These are phyloP conservation scores for Epinephelus moara DNA, from an alignment of 2,113 vertebrate species.

Conservation along the genomic window DNA sequence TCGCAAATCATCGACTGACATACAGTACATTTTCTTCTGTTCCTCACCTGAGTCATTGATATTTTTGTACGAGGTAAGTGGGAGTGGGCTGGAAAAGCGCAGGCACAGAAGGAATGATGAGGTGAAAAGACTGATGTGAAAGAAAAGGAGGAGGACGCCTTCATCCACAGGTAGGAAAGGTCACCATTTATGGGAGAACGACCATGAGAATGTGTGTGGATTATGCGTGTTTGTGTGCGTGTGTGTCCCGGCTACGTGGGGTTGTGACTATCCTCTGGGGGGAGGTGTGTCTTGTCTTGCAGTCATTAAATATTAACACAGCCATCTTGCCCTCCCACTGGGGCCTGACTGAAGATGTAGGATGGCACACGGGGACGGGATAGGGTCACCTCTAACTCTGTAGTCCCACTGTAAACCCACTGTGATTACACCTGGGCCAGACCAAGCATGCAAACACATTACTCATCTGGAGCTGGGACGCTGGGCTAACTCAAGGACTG, in stretches of 20 bases:
- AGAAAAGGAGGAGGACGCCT: not conserved
- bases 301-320: constrained; percentile 82
- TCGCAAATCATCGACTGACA: constrained; percentile 58
- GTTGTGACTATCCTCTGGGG: constrained; percentile 26
- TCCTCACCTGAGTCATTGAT: constrained; percentile 39
- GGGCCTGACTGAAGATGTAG: constrained; percentile 70
- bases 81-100: not conserved
- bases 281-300: constrained; percentile 62
- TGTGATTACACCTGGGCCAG: constrained; percentile 65
- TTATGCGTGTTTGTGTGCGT: not conserved
- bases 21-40: constrained; percentile 45
- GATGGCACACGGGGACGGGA: constrained; percentile 40
- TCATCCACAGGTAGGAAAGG: not conserved
- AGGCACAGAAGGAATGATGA: not conserved
- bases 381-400: constrained; percentile 75
- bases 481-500: constrained; percentile 15
- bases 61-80: constrained; percentile 20
- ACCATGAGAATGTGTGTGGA: not conserved
- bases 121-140: constrained; percentile 13
- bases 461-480: constrained; percentile 39
- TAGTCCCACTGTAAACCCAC: constrained; percentile 60
- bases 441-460: constrained; percentile 57
- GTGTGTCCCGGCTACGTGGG: not conserved
- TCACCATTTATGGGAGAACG: not conserved
- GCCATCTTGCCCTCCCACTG: constrained; percentile 64